These are phyloP conservation scores for Odontothrips loti DNA, from an alignment of 2,888 invertebrate genomes.

Conservation along the genomic window DNA sequence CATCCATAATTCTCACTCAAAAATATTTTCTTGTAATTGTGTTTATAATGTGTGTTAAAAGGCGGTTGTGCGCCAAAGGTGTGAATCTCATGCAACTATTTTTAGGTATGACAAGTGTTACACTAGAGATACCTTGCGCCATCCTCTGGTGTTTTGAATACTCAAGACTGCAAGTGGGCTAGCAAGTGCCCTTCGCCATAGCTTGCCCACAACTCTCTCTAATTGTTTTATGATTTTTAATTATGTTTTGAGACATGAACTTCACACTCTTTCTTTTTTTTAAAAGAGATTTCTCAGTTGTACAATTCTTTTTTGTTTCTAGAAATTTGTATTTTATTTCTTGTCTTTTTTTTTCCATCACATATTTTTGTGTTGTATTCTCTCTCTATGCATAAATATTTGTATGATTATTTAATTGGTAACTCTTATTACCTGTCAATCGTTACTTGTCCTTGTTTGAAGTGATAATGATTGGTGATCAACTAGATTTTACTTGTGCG, in stretches of 20 bases:
- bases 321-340: slow-evolving; percentile 25
- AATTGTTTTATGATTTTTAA: slow-evolving; percentile 15
- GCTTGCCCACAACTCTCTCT: slow-evolving; percentile 24
- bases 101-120: slow-evolving; percentile 26
- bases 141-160: slow-evolving; percentile 26
- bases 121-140: slow-evolving; percentile 25
- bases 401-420: slow-evolving; percentile 25
- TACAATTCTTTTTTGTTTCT: slow-evolving; percentile 11
- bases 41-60: slow-evolving; percentile 21
- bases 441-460: slow-evolving; percentile 14
- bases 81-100: slow-evolving; percentile 26
- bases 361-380: slow-evolving; percentile 14
- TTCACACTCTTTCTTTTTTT: slow-evolving; percentile 8
- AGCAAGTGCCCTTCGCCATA: slow-evolving; percentile 24
- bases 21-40: slow-evolving; percentile 23
- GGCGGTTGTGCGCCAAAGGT: slow-evolving; percentile 21
- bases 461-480: slow-evolving; percentile 24
- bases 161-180: slow-evolving; percentile 25
- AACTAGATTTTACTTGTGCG: slow-evolving; percentile 9
- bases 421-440: slow-evolving; percentile 23
- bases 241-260: slow-evolving; percentile 18
- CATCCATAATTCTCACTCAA: slow-evolving; percentile 9
- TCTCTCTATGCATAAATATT: neutral
- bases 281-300: neutral
- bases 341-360: slow-evolving; percentile 15